Percentiles rank a stretch among this genome's conserved stretches.
Conservation (phyloP, 1,140 invertebrate species). For the Vanessa tameamea region DNA sequence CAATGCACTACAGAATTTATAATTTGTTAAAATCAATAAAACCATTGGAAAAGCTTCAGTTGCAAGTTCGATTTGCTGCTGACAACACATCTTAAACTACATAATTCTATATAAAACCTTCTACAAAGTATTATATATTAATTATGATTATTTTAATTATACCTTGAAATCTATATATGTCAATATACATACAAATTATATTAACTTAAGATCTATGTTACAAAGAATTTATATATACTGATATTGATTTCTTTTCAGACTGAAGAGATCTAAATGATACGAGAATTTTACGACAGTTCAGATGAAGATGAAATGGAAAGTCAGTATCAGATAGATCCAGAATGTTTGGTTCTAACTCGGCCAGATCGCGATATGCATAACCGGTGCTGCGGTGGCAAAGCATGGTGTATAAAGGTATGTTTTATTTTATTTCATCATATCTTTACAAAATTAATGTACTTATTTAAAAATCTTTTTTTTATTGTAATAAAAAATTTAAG, state of each 20-base stretch:
- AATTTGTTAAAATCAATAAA: slow-evolving; percentile 2
- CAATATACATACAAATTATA: no score
- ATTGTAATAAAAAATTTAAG: no score
- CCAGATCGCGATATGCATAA: slow-evolving; percentile 88
- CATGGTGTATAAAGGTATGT: slow-evolving; percentile 89
- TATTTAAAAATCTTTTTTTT: no score
- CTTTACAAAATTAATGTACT: no score
- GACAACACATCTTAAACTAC: not conserved
- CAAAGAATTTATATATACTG: not conserved
- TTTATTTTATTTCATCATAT: not conserved
- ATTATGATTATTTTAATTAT: no score
- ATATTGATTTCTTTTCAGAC: not conserved
- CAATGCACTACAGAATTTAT: not conserved
- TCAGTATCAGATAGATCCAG: slow-evolving; percentile 83
- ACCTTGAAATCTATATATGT: no score
- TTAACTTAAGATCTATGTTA: no score
- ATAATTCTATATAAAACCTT: not conserved
- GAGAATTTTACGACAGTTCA: slow-evolving; percentile 69
- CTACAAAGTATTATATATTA: no score
- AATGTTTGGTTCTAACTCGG: slow-evolving; percentile 82
- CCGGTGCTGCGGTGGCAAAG: slow-evolving; percentile 87
- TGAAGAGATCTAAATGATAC: slow-evolving; percentile 58
- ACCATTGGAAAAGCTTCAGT: not conserved
- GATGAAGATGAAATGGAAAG: slow-evolving; percentile 74
- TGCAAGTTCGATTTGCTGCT: not conserved